A percentile compares a stretch with the other conserved stretches of the same genome.
Conservation (phyloP, 2,797 vertebrate species). For the Lacerta bilineata region DNA sequence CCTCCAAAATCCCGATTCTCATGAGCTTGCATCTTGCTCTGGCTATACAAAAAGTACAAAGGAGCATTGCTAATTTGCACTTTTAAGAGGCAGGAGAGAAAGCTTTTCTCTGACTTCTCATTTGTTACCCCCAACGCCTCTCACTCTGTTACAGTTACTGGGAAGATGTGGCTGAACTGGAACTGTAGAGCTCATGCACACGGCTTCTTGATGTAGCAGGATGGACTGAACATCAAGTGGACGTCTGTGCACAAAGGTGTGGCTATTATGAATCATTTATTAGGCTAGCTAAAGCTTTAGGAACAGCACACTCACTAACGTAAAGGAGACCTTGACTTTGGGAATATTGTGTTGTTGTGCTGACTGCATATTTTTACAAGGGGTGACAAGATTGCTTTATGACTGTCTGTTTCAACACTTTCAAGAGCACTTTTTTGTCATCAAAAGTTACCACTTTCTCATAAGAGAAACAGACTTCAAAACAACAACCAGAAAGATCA, state of each 20-base stretch:
- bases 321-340: constrained; percentile 75
- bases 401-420: constrained; percentile 64
- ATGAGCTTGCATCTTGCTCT: constrained; percentile 53
- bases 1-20: constrained; percentile 57
- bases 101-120: constrained; percentile 73
- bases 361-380: constrained; percentile 62
- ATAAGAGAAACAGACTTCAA: constrained; percentile 64
- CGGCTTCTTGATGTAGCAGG: constrained; percentile 63
- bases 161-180: constrained; percentile 64
- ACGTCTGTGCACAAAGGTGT: constrained; percentile 71
- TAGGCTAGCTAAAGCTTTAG: constrained; percentile 73
- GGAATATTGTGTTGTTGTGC: constrained; percentile 62
- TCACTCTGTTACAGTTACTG: constrained; percentile 68
- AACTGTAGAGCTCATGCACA: constrained; percentile 51
- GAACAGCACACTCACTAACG: constrained; percentile 71
- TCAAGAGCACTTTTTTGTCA: constrained; percentile 56
- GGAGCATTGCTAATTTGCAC: constrained; percentile 72
- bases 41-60: constrained; percentile 64
- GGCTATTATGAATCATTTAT: constrained; percentile 78
- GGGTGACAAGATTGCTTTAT: constrained; percentile 62
- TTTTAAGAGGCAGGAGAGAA: constrained; percentile 70
- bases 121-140: constrained; percentile 70
- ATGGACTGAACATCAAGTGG: constrained; percentile 77
- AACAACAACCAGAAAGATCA: constrained; percentile 46
- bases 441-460: constrained; percentile 67